Evolutionary conservation across 2,888 invertebrate genomes (phyloP), one percentile per base, ranked within the genome.

Genomic region (Ochlodes sylvanus): DNA sequence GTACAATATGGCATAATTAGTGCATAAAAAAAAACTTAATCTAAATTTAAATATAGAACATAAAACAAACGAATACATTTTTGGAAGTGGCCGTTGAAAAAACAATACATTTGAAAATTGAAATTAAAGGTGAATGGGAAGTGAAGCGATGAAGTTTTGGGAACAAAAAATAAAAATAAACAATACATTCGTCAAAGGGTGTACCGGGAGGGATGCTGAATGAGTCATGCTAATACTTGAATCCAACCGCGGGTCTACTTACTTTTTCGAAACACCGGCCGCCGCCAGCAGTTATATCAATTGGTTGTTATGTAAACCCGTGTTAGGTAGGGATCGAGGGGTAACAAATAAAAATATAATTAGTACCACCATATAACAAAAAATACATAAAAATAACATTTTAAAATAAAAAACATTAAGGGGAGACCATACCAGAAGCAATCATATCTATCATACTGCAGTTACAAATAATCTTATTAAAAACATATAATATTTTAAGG

Each of bases 301-400:
- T 86, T 83, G 81, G 85, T 83, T 80, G 87, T 84, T 81, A 87
- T 80, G 82, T 82, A 82, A 83, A 87, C 91, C 91, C 91, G 83
- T 86, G 86, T 90, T 88, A 90, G 84, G 86, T 89, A 79, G 85
- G 89, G 84, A 87, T 86, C 89, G 88, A 84, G 84, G 86, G 82
- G 81, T 88, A 87, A 89, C 86, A 91, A 81, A 90, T 79, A 91
- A 92, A 92, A 91, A 88, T 77, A 88, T 88, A 52, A 92, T 92
- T 92, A 92, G 89, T 91, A 90, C 86, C 86, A 85, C 83, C 84
- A 84, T 85, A 79, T 72, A 61, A 77, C 72, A 73, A 69, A 72
- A 70, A 68, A 69, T 58, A 68, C 34, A 62, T 63, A 71, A 73
- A 56, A 73, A 72, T 61, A 71, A 69, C 41, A 61, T 21, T 58